A percentile compares a stretch with the other conserved stretches of the same genome.
phyloP scores from a whole-genome alignment of 2,888 invertebrate species.

The Anoncus sp. region DNA sequence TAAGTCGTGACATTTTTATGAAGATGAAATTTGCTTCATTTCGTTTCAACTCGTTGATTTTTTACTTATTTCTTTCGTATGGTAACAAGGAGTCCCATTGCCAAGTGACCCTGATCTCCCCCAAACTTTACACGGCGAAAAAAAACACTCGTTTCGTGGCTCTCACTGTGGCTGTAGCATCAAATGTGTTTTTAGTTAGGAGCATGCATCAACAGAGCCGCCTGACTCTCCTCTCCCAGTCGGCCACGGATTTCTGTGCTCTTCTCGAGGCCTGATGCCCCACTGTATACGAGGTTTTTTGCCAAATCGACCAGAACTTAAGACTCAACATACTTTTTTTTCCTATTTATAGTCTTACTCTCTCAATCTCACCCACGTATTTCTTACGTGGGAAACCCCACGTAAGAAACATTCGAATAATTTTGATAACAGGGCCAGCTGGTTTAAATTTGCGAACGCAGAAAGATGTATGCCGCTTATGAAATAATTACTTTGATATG shows the following conservation, averaged over 20 bases:
- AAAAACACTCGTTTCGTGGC: neutral
- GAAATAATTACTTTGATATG: too few relatives aligned
- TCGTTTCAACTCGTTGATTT: neutral
- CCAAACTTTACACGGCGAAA: neutral
- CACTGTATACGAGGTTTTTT: neutral
- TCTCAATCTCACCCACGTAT: too few relatives aligned
- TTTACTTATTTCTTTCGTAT: neutral
- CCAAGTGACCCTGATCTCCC: neutral
- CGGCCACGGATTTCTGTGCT: neutral
- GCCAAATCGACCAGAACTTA: neutral
- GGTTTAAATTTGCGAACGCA: too few relatives aligned
- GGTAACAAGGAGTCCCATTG: neutral
- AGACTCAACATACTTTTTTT: too few relatives aligned
- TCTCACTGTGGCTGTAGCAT: neutral
- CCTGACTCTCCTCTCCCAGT: neutral
- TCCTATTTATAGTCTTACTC: too few relatives aligned
- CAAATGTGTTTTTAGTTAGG: conserved; percentile 7
- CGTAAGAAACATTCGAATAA: too few relatives aligned
- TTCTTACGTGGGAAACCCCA: too few relatives aligned
- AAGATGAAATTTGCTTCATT: neutral
- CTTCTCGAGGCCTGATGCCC: too few relatives aligned
- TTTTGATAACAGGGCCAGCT: too few relatives aligned
- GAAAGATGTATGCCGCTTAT: too few relatives aligned
- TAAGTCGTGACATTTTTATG: neutral
- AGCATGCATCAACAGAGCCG: neutral